phyloP scores from a whole-genome alignment of 2,888 invertebrate species.

The Drosophila testacea region DNA sequence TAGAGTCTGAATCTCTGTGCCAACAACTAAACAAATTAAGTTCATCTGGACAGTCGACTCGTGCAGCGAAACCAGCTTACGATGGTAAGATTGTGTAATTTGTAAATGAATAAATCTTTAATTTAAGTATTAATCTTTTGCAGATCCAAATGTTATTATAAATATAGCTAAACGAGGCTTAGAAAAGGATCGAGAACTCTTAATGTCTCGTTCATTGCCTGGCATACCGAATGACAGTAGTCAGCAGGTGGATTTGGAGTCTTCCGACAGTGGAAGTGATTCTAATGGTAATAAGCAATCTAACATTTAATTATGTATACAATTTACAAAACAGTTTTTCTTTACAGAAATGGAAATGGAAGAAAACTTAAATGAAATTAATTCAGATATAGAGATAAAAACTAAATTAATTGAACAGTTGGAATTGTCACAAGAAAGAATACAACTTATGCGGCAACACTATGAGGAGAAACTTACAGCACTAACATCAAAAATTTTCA shows the following conservation, averaged over 20 bases:
- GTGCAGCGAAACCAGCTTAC: constrained; percentile 36
- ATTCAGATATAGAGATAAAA: constrained; percentile 97
- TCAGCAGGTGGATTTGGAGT: constrained; percentile 87
- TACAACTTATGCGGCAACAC: constrained; percentile 94
- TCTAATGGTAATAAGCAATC: constrained; percentile 88
- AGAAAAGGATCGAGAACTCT: constrained; percentile 87
- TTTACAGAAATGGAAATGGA: constrained; percentile 87
- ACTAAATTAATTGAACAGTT: constrained; percentile 97
- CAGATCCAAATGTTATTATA: constrained; percentile 86
- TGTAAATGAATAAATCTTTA: background rate
- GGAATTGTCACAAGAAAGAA: constrained; percentile 93
- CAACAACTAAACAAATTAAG: constrained; percentile 88
- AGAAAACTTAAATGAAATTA: constrained; percentile 94
- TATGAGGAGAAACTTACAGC: constrained; percentile 96
- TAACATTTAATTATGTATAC: background rate
- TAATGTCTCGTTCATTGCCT: constrained; percentile 84
- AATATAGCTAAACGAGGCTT: constrained; percentile 93
- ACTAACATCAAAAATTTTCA: constrained; percentile 93
- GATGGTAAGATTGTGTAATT: constrained; percentile 55
- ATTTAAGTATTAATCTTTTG: background rate
- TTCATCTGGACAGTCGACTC: constrained; percentile 34
- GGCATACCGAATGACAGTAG: constrained; percentile 87
- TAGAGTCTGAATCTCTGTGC: constrained; percentile 94
- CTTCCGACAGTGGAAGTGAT: constrained; percentile 87
- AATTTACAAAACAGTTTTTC: background rate